Conservation (phyloP, 53 echinoderm and acorn worm genomes). For the Crossaster papposus region DNA sequence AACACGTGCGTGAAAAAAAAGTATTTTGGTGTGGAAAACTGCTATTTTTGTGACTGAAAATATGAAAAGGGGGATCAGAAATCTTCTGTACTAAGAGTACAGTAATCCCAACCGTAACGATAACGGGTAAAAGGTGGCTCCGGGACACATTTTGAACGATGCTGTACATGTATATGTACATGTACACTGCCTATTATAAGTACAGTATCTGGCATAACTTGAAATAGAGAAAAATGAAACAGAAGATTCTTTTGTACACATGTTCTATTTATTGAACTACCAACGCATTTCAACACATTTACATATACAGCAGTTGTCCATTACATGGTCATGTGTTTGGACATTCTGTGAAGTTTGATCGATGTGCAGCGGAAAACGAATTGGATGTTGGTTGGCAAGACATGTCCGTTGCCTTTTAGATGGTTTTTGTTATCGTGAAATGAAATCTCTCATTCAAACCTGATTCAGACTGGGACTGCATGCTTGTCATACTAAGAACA, state of each 20-base stretch:
- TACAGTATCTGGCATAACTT: too few species aligned
- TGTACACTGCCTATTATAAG: too few species aligned
- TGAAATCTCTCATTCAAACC: neutral
- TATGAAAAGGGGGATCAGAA: neutral
- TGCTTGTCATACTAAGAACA: neutral
- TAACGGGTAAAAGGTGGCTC: neutral
- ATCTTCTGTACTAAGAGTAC: neutral
- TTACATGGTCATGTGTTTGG: neutral
- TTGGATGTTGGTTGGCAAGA: neutral
- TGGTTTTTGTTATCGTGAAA: neutral
- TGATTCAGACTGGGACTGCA: neutral
- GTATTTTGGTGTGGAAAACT: neutral
- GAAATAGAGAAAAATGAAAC: too few species aligned
- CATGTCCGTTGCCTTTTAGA: neutral
- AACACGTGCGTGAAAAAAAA: conserved; percentile 1
- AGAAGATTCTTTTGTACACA: neutral
- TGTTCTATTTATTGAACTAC: too few species aligned
- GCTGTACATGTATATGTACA: too few species aligned
- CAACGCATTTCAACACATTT: too few species aligned
- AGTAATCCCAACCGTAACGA: neutral
- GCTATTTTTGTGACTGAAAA: neutral
- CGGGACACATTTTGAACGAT: neutral
- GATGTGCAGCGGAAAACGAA: neutral
- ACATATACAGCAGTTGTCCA: neutral
- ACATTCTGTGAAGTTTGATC: neutral